A percentile compares a stretch with the other conserved stretches of the same genome.
phyloP scores from a whole-genome alignment of 2,797 vertebrate species.

The Artibeus jamaicensis region DNA sequence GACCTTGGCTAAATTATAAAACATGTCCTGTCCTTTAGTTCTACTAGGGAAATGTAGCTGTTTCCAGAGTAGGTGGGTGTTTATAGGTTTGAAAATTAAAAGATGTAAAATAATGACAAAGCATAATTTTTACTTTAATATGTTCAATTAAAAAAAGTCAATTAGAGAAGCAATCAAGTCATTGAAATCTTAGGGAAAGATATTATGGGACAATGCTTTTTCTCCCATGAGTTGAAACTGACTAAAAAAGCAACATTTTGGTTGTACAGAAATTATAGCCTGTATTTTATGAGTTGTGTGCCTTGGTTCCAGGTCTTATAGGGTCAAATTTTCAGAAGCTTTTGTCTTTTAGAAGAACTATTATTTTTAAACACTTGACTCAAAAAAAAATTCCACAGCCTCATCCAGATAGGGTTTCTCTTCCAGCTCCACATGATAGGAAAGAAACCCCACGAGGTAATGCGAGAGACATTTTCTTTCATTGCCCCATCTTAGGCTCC shows the following conservation, averaged over 20 bases:
- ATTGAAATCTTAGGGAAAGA: neutral
- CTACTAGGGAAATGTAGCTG: neutral
- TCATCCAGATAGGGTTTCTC: neutral
- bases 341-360: neutral
- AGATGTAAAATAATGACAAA: constrained; percentile 29
- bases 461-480: neutral
- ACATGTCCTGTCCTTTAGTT: neutral
- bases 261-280: neutral
- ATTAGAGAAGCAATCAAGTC: constrained; percentile 37
- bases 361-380: constrained; percentile 34
- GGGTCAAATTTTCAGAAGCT: neutral
- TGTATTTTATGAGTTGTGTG: neutral
- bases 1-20: constrained; percentile 20
- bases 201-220: neutral
- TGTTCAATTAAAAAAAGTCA: neutral
- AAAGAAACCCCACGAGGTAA: neutral
- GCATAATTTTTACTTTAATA: constrained; percentile 19
- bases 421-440: neutral
- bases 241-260: neutral
- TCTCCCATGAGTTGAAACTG: constrained; percentile 8
- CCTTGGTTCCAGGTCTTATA: neutral
- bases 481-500: neutral
- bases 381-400: neutral
- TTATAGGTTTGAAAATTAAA: constrained; percentile 42
- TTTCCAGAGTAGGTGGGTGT: neutral